phyloP scores from a whole-genome alignment of 2,797 vertebrate genomes.

The Galagoides demidoff region DNA sequence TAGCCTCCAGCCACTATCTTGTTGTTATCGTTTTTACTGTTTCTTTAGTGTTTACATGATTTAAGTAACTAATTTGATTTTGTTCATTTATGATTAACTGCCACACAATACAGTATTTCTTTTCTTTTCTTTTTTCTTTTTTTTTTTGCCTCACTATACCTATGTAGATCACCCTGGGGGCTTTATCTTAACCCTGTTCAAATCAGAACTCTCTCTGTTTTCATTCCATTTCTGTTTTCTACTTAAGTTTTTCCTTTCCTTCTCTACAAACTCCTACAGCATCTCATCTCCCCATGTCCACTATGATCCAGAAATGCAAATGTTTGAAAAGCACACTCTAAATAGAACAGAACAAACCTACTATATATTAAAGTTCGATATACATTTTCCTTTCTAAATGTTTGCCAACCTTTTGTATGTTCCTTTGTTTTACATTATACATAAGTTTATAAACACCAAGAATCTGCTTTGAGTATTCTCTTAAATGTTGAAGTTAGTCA shows the following conservation, averaged over 20 bases:
- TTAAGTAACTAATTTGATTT: conserved; percentile 23
- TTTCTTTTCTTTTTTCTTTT: neutral
- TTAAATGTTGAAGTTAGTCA: conserved; percentile 7
- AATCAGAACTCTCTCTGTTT: neutral
- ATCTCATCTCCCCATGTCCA: neutral
- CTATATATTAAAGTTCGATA: neutral
- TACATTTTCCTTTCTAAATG: neutral
- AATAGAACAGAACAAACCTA: conserved; percentile 26
- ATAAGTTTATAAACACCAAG: neutral
- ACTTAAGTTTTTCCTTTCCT: neutral
- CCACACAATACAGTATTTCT: neutral
- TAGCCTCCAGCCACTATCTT: neutral
- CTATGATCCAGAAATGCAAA: neutral
- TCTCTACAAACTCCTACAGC: neutral
- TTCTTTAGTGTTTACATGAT: conserved; percentile 7
- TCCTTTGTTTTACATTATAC: neutral
- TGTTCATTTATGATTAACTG: neutral
- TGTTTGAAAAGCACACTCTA: conserved; percentile 24
- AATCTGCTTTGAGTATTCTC: neutral
- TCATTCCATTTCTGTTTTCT: neutral
- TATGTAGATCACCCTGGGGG: neutral
- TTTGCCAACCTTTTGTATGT: neutral
- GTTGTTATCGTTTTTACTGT: neutral
- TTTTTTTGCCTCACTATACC: neutral
- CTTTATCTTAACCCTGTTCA: neutral